Evolutionary conservation across 2,888 invertebrate genomes (phyloP).

Genomic region (Eristalis pertinax): DNA sequence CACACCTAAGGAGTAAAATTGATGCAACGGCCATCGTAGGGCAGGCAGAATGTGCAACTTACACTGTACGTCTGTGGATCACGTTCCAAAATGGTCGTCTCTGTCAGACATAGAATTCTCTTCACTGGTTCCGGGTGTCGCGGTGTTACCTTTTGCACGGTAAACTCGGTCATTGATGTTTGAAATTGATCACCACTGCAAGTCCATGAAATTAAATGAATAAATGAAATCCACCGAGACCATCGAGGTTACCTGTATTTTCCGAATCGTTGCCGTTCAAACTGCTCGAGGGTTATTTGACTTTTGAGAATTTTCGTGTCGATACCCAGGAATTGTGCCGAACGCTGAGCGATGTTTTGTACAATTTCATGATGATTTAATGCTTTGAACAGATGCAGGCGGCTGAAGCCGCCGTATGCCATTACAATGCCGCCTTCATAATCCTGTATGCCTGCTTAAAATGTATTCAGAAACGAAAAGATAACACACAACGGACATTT

Average conservation of each 20-base stretch:
- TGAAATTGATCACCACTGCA: conserved; percentile 95
- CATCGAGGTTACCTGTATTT: conserved; percentile 88
- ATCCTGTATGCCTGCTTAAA: conserved; percentile 88
- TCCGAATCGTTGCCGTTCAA: conserved; percentile 93
- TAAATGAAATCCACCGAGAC: conserved; percentile 8
- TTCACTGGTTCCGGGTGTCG: conserved; percentile 92
- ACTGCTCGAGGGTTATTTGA: conserved; percentile 92
- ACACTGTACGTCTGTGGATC: conserved; percentile 97
- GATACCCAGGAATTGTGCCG: conserved; percentile 90
- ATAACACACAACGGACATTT: conserved; percentile 62
- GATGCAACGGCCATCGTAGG: neutral
- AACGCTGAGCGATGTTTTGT: conserved; percentile 91
- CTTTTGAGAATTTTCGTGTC: conserved; percentile 92
- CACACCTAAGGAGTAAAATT: conserved; percentile 82
- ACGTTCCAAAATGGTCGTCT: conserved; percentile 96
- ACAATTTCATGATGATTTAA: conserved; percentile 93
- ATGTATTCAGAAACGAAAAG: conserved; percentile 76
- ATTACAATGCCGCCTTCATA: conserved; percentile 96
- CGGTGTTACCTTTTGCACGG: conserved; percentile 94
- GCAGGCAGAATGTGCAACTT: conserved; percentile 2
- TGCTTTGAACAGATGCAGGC: conserved; percentile 94
- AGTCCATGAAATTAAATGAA: conserved; percentile 76
- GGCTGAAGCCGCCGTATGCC: conserved; percentile 94
- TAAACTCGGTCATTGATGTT: conserved; percentile 98
- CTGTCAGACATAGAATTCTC: conserved; percentile 95